Evolutionary conservation across 2,888 invertebrate species (phyloP).

Genomic region (Bombylius discolor): DNA sequence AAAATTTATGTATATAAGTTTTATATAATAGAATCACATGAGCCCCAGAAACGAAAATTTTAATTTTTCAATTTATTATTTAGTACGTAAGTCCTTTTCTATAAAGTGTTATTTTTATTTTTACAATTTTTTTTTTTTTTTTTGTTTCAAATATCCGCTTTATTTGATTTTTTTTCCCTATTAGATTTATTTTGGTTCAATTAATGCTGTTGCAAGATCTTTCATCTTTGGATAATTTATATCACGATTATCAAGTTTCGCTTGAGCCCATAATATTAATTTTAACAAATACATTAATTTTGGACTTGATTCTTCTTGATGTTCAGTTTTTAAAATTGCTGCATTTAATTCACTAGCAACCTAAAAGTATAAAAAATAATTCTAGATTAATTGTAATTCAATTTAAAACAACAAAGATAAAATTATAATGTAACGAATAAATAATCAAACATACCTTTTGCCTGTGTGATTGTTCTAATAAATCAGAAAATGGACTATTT

Average conservation of each 20-base stretch:
- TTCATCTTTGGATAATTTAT: slow-evolving; percentile 94
- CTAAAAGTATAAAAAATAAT: slow-evolving; percentile 34
- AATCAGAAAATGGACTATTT: slow-evolving; percentile 86
- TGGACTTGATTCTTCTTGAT: slow-evolving; percentile 80
- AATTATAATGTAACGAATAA: neutral
- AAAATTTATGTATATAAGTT: no score
- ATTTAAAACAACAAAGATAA: neutral
- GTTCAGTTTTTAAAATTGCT: slow-evolving; percentile 90
- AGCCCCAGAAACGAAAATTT: no score
- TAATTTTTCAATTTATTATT: no score
- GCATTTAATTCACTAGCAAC: slow-evolving; percentile 96
- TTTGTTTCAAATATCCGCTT: no score
- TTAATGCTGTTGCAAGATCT: slow-evolving; percentile 71
- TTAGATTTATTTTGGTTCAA: slow-evolving; percentile 40
- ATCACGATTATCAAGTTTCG: slow-evolving; percentile 86
- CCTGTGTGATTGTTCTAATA: slow-evolving; percentile 83
- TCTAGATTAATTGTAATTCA: neutral
- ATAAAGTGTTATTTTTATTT: no score
- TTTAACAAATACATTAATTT: slow-evolving; percentile 83
- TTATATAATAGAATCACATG: no score
- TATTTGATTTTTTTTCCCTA: no score
- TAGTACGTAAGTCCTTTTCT: no score
- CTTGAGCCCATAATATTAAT: slow-evolving; percentile 91
- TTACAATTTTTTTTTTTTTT: no score
- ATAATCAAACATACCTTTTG: slow-evolving; percentile 54